A percentile compares a stretch with the other conserved stretches of the same genome.
Conservation (phyloP, 2,797 vertebrate species). For the Mus caroli region DNA sequence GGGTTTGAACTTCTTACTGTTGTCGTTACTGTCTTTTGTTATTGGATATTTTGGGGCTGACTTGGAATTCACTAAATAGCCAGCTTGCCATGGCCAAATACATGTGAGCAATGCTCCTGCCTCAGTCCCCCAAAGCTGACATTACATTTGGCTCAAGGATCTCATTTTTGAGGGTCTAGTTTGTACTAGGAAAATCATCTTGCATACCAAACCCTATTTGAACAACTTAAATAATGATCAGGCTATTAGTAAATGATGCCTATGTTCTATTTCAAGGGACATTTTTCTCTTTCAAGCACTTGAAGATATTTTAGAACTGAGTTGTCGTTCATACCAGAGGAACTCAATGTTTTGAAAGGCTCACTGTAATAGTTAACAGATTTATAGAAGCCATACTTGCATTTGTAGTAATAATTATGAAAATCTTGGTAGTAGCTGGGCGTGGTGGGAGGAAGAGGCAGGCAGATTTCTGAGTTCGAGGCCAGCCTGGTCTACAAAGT, state of each 20-base stretch:
- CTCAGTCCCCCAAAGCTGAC: no score
- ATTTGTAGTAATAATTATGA: neutral
- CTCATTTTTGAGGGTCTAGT: slow-evolving; percentile 53
- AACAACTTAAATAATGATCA: slow-evolving; percentile 15
- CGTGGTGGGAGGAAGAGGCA: no score
- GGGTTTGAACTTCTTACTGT: neutral
- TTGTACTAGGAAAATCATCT: neutral
- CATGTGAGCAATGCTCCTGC: neutral
- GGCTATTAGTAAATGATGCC: neutral
- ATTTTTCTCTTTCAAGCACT: slow-evolving; percentile 14
- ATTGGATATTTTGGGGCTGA: neutral
- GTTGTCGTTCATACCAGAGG: slow-evolving; percentile 46
- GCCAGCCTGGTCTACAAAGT: no score
- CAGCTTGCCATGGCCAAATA: no score
- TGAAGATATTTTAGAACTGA: neutral
- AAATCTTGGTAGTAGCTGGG: neutral
- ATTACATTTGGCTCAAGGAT: neutral
- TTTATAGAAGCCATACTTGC: neutral
- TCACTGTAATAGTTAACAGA: neutral
- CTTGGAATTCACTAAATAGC: neutral
- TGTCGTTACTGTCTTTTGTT: neutral
- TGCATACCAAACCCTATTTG: neutral
- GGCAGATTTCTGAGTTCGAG: no score
- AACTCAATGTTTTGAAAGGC: slow-evolving; percentile 48
- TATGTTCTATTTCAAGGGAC: slow-evolving; percentile 23